phyloP scores from a whole-genome alignment of 2,113 vertebrate species.

The Elephantulus edwardii region DNA sequence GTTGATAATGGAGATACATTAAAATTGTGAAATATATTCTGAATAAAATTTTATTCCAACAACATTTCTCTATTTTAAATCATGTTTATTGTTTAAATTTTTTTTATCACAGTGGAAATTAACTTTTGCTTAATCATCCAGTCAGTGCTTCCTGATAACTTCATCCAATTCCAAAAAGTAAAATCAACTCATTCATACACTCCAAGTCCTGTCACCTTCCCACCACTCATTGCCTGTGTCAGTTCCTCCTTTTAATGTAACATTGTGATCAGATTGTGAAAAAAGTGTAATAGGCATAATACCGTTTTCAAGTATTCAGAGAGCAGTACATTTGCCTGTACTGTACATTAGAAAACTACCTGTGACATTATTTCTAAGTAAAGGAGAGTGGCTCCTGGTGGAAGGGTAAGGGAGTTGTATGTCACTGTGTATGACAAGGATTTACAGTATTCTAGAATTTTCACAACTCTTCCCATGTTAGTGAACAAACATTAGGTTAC shows the following conservation, averaged over 20 bases:
- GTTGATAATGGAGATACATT: slow-evolving; percentile 3
- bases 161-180: slow-evolving; percentile 84
- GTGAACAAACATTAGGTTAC: slow-evolving; percentile 74
- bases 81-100: slow-evolving; percentile 86
- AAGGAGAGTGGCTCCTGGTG: slow-evolving; percentile 87
- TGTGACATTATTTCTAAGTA: slow-evolving; percentile 81
- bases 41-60: slow-evolving; percentile 80
- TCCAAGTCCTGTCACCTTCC: slow-evolving; percentile 79
- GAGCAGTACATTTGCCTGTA: slow-evolving; percentile 79
- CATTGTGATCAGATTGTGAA: slow-evolving; percentile 82
- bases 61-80: slow-evolving; percentile 84
- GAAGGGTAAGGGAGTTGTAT: slow-evolving; percentile 77
- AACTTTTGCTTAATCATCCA: slow-evolving; percentile 84
- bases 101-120: slow-evolving; percentile 87
- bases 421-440: slow-evolving; percentile 84
- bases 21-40: slow-evolving; percentile 28
- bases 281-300: slow-evolving; percentile 79
- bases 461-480: slow-evolving; percentile 78
- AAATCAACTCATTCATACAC: slow-evolving; percentile 84
- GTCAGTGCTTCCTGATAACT: slow-evolving; percentile 80
- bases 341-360: slow-evolving; percentile 77
- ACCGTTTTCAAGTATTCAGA: slow-evolving; percentile 89
- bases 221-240: slow-evolving; percentile 89
- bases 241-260: slow-evolving; percentile 77
- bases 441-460: slow-evolving; percentile 77